A percentile compares a stretch with the other conserved stretches of the same genome.
Conservation (phyloP, 2,797 vertebrate species). For the Simalia tracyae region DNA sequence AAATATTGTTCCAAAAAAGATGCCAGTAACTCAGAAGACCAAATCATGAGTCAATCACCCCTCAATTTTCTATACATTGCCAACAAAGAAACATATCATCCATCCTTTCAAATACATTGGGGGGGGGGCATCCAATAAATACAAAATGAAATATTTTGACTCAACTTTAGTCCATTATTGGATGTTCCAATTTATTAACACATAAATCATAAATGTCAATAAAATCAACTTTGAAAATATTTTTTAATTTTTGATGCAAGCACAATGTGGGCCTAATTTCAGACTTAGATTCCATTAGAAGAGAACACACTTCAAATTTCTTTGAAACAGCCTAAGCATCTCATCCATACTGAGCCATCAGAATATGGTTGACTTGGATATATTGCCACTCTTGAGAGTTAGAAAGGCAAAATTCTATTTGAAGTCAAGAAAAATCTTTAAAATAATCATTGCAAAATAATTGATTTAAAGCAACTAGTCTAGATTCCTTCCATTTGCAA, state of each 20-base stretch:
- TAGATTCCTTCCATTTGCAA: background rate
- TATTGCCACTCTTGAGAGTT: background rate
- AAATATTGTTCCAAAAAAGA: background rate
- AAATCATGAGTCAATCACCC: background rate
- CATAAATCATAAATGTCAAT: background rate
- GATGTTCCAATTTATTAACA: background rate
- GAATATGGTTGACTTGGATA: background rate
- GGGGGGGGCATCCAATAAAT: background rate
- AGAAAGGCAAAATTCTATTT: background rate
- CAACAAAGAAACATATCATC: background rate
- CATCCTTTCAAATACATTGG: background rate
- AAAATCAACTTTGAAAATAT: background rate
- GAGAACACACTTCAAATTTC: background rate
- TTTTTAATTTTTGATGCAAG: background rate
- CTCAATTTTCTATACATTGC: background rate
- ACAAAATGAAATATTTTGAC: background rate
- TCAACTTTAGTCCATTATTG: background rate
- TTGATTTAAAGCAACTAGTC: background rate
- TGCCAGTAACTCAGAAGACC: background rate
- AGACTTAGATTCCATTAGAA: background rate
- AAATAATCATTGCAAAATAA: background rate
- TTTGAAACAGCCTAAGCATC: background rate
- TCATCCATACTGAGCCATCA: background rate
- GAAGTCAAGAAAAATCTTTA: background rate
- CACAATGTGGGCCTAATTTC: background rate